Conservation (phyloP, 2,113 vertebrate genomes). For the Varanus komodoensis region DNA sequence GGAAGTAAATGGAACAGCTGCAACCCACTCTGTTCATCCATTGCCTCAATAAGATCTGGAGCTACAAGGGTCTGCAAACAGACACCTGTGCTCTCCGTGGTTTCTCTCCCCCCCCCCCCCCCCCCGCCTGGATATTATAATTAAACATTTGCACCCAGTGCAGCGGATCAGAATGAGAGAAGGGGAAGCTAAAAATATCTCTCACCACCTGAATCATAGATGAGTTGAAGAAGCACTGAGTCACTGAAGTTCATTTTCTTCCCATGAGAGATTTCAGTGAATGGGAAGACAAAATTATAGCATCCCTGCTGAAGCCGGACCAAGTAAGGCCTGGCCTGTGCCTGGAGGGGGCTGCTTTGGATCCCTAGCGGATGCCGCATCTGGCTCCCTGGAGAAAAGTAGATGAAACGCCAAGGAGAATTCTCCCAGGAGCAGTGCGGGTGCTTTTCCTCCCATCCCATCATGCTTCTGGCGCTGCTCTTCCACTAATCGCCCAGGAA, state of each 20-base stretch:
- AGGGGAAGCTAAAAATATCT: slow-evolving; percentile 69
- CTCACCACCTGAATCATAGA: slow-evolving; percentile 70
- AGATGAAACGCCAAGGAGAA: no score
- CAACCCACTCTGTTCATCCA: neutral
- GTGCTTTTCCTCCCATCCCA: neutral
- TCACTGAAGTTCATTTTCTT: slow-evolving; percentile 74
- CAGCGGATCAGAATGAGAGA: slow-evolving; percentile 53
- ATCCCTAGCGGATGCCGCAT: neutral
- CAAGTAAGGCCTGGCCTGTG: neutral
- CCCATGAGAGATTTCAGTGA: slow-evolving; percentile 57
- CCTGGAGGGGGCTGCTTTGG: neutral
- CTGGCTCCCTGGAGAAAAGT: neutral
- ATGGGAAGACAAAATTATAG: neutral
- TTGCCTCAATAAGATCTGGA: neutral
- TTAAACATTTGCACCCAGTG: slow-evolving; percentile 51
- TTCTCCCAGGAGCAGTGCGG: neutral
- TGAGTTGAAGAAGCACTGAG: slow-evolving; percentile 70
- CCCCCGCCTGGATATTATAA: slow-evolving; percentile 36
- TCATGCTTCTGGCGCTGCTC: neutral
- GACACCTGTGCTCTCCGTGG: slow-evolving; percentile 20
- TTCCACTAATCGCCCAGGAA: neutral
- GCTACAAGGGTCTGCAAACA: neutral
- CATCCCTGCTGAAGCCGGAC: neutral
- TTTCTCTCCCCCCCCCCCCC: slow-evolving; percentile 4
- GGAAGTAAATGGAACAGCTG: slow-evolving; percentile 1